These are phyloP conservation scores for Karalla daura DNA, from an alignment of 2,797 vertebrate genomes.

Conservation along the genomic window DNA sequence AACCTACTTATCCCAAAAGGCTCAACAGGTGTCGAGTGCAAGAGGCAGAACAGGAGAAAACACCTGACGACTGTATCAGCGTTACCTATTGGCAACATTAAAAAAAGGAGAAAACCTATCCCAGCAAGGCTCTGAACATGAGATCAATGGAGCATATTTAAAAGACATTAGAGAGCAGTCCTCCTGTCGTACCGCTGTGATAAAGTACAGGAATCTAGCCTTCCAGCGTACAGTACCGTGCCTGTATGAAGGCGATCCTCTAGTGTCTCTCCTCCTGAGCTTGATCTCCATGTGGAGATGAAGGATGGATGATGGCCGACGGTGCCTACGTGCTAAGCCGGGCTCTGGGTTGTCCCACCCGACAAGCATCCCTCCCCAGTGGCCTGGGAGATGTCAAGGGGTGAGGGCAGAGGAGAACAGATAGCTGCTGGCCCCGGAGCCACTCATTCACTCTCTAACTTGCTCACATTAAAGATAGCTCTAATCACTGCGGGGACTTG, in stretches of 20 bases:
- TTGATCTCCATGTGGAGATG: slow-evolving; percentile 60
- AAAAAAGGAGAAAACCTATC: slow-evolving; percentile 41
- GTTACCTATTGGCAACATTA: slow-evolving; percentile 66
- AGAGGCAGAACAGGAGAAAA: slow-evolving; percentile 54
- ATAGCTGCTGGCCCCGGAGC: slow-evolving; percentile 67
- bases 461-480: slow-evolving; percentile 85
- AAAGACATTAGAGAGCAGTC: slow-evolving; percentile 77
- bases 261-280: slow-evolving; percentile 49
- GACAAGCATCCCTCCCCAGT: slow-evolving; percentile 37
- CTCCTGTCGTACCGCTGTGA: slow-evolving; percentile 74
- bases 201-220: slow-evolving; percentile 67
- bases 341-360: slow-evolving; percentile 36
- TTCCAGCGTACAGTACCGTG: slow-evolving; percentile 60
- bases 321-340: slow-evolving; percentile 7
- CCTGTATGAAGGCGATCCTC: slow-evolving; percentile 61
- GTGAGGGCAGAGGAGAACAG: slow-evolving; percentile 67
- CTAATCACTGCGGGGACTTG: slow-evolving; percentile 88
- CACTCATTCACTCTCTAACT: slow-evolving; percentile 76
- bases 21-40: slow-evolving; percentile 74
- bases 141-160: slow-evolving; percentile 79
- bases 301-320: slow-evolving; percentile 44
- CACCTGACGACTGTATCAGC: slow-evolving; percentile 61
- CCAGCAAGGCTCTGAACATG: slow-evolving; percentile 62
- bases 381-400: slow-evolving; percentile 59
- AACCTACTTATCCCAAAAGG: slow-evolving; percentile 65